Base-by-base conservation (phyloP, 1,140 invertebrate genomes). In the Sycophila sp. region DNA sequence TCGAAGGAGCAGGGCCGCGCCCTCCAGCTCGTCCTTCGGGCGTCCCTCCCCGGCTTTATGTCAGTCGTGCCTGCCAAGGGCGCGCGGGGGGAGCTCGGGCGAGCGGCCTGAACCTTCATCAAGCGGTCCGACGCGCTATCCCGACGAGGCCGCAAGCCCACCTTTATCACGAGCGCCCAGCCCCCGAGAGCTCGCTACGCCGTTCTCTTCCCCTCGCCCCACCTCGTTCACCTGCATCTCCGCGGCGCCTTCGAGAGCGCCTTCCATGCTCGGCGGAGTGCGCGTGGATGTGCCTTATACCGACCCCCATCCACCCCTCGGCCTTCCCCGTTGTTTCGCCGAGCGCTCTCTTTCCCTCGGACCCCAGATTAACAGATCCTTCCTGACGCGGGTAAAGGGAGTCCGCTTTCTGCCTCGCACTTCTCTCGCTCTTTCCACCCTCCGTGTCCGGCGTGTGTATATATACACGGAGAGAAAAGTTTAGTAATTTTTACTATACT, bases 131-230 rank as follows among this genome's bases (percentile, higher is more conserved):
- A 11, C 8, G n/a, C n/a, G 47, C 45, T 64, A 64, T 45, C 65
- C 40, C 42, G 28, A 42, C 66, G 28, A 59, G 22, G n/a, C 28
- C 24, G 53, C 28, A 28, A 51, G 56, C 83, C 82, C 80, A 85
- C 82, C 84, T 86, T 86, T 86, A 86, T 86, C 85, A 85, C 85
- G 82, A 84, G 79, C 79, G 77, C 78, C 77, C 79, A 82, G 80
- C 77, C 71, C 78, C n/a, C n/a, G n/a, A n/a, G n/a, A n/a, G 73
- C 62, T 69, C 69, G 56, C 24, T 22, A 60, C 15, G 4, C 49
- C 73, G 2, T 30, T 75, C 49, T 69, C 69, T 51, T 51, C 56
- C 66, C 69, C 73, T 69, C 73, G 60, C 71, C 67, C 72, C 64
- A 69, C 60, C 64, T 58, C 59, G 45, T 59, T 49, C 74, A 24